phyloP scores from a whole-genome alignment of 2,113 vertebrate species.

The Paradoxurus hermaphroditus region DNA sequence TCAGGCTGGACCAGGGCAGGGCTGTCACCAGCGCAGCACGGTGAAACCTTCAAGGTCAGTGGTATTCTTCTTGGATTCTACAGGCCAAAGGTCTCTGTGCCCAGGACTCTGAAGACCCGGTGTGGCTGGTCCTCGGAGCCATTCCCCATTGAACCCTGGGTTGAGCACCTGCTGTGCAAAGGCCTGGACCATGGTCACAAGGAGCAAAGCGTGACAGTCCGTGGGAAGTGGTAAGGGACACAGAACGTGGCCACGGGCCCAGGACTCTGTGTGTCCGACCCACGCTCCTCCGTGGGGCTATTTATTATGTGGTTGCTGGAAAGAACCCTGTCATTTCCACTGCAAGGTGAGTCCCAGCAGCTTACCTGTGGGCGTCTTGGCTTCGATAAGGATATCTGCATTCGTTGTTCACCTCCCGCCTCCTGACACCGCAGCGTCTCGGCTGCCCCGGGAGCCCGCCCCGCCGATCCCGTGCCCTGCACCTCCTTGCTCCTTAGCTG shows the following conservation, averaged over 20 bases:
- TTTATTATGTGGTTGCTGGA: too few relatives aligned
- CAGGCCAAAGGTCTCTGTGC: neutral
- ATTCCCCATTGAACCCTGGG: too few relatives aligned
- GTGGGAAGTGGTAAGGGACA: neutral
- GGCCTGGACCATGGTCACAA: neutral
- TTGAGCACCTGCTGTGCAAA: neutral
- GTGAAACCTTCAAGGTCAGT: neutral
- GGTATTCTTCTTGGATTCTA: neutral
- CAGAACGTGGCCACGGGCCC: neutral
- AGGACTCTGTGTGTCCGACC: neutral
- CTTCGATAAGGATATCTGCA: fast-evolving
- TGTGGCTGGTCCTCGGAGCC: fast-evolving
- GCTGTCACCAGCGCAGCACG: too few relatives aligned
- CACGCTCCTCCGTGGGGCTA: neutral
- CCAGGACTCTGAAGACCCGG: neutral
- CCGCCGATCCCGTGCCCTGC: neutral
- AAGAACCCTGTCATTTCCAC: neutral
- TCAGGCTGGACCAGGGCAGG: neutral
- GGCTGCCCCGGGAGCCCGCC: neutral
- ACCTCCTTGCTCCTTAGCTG: neutral
- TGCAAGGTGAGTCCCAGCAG: neutral
- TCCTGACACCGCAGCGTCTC: neutral
- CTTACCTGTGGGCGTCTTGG: too few relatives aligned
- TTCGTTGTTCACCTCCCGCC: neutral
- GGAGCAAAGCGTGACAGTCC: neutral